Conservation (phyloP, 2,888 invertebrate genomes). For the Allolobophora icterica region DNA sequence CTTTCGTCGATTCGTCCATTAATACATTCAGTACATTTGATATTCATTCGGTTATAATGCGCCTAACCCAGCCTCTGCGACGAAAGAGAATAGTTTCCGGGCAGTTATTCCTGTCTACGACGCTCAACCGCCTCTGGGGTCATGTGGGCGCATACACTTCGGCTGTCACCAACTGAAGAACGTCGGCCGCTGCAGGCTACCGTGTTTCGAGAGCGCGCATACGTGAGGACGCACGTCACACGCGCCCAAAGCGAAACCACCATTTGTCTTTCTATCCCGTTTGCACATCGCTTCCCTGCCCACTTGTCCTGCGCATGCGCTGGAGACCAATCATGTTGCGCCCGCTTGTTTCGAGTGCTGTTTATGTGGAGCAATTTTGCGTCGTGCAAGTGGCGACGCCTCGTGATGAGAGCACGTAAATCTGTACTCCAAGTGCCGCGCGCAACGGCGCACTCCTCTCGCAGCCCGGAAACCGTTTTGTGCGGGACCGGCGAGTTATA, state of each 20-base stretch:
- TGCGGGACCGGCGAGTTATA: neutral
- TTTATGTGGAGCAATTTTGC: slow-evolving; percentile 17
- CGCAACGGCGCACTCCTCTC: neutral
- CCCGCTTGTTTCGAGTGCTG: neutral
- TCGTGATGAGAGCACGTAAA: neutral
- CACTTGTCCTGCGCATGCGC: slow-evolving; percentile 6
- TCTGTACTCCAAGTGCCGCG: neutral
- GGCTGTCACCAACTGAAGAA: neutral
- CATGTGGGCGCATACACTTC: neutral
- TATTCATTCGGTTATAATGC: no score
- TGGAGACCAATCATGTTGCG: neutral
- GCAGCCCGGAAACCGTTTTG: neutral
- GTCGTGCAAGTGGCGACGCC: slow-evolving; percentile 3
- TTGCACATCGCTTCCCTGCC: neutral
- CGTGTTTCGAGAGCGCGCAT: neutral
- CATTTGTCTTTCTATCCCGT: neutral
- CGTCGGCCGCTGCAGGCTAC: neutral
- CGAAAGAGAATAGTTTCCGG: neutral
- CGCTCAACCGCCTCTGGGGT: neutral
- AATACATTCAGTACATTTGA: no score
- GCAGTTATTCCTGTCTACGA: neutral
- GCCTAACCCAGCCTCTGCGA: neutral
- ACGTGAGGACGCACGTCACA: neutral
- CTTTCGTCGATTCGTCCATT: no score
- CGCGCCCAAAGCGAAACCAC: neutral